Conservation (phyloP, 2,797 vertebrate species). For the Muscicapa comitata region DNA sequence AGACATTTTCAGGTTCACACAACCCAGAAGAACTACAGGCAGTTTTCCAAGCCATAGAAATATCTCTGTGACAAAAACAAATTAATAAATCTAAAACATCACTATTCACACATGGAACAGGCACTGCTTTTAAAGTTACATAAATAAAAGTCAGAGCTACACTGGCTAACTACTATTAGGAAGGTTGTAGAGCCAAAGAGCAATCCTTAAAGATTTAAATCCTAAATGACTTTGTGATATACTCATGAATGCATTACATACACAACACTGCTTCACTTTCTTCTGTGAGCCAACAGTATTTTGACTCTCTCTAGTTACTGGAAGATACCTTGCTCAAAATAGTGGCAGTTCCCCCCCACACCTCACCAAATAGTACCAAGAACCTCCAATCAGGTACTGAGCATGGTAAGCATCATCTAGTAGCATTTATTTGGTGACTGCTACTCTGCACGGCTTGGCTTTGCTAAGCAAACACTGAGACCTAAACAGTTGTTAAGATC, state of each 20-base stretch:
- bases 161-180: background rate
- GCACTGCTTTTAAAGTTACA: background rate
- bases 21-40: background rate
- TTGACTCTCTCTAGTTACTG: background rate
- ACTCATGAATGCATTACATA: rapidly evolving
- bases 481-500: background rate
- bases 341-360: background rate
- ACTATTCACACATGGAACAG: background rate
- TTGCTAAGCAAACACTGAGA: background rate
- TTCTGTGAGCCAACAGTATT: background rate
- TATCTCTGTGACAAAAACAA: background rate
- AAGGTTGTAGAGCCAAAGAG: background rate
- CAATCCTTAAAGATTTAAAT: background rate
- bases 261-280: background rate
- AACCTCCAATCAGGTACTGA: background rate
- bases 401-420: background rate
- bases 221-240: background rate
- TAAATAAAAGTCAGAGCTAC: background rate
- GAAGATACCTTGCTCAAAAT: background rate
- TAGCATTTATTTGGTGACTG: background rate
- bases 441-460: background rate
- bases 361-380: background rate
- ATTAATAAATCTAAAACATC: background rate
- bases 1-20: background rate
- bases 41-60: background rate